Base-by-base conservation (phyloP, 2,113 vertebrate genomes). In the Dendropsophus ebraccatus region DNA sequence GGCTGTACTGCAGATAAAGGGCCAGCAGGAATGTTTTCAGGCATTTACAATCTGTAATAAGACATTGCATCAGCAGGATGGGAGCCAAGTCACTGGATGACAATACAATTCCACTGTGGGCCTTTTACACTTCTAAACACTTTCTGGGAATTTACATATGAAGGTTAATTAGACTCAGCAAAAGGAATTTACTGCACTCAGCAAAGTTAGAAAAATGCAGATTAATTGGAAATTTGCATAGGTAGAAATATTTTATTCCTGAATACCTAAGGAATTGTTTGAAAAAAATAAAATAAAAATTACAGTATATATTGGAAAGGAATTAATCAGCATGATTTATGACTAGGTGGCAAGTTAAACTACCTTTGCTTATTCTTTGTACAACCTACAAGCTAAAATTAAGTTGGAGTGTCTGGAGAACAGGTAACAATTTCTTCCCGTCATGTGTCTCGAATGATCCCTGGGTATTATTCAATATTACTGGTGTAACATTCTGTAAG, bases 121-220 rank as follows among this genome's bases (percentile, higher is more conserved):
- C 80, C 25, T 50, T 70, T 83, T 83, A 56, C 19, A 70, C 45
- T 56, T 83, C 45, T 83, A 83, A 81, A 81, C 47, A 72, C 47
- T 83, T 83, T 56, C 32, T 56, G 50, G 69, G 49, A 54, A 72
- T 56, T 56, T 83, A 70, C 67, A 56, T 56, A 67, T 37, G 81
- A 82, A 83, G 81, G 81, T 73, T 83, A 83, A 83, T 83, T 83
- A 73, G 81, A 56, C 65, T 72, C 45, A 73, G 81, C 47, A 83
- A 83, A 83, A 73, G 49, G 56, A 72, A 70, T 83, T 73, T 37
- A 52, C 49, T 70, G 65, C 65, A 72, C 65, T 83, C 67, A 83
- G 67, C 81, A 56, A 83, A 72, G 60, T n/a, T 35, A 23, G n/a
- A 82, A 69, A 73, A 54, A 70, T 83, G 67, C 65, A 73, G 81